These are phyloP conservation scores for Coregonus suidteri DNA, from an alignment of 2,797 vertebrate species.

Conservation along the genomic window DNA sequence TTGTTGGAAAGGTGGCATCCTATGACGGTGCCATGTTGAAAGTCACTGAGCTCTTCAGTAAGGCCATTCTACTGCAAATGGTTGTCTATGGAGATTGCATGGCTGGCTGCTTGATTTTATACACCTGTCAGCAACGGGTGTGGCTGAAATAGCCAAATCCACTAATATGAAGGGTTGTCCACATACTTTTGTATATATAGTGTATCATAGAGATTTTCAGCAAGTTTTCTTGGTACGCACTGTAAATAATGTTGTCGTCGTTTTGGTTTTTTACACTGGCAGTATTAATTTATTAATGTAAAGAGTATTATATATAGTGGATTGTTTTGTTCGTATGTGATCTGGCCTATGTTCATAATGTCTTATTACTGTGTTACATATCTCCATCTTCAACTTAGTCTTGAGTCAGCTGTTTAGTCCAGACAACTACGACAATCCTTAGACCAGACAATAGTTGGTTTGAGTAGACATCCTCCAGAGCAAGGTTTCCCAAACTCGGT, in stretches of 20 bases:
- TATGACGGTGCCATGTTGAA: too few species aligned
- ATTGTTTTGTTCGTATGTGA: constrained; percentile 11
- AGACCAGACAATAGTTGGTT: background rate
- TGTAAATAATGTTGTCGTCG: constrained; percentile 38
- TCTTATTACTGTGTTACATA: constrained; percentile 30
- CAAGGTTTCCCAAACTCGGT: too few species aligned
- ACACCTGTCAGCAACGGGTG: too few species aligned
- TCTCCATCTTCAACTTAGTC: background rate
- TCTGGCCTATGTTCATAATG: constrained; percentile 31
- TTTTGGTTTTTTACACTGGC: constrained; percentile 9
- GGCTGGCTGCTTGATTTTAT: too few species aligned
- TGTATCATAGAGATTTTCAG: constrained; percentile 27
- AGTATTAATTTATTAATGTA: constrained; percentile 48
- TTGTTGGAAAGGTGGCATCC: too few species aligned
- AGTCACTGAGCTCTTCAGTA: too few species aligned
- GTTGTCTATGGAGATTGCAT: too few species aligned
- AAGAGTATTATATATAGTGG: constrained; percentile 53
- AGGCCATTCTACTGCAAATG: too few species aligned
- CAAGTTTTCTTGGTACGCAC: background rate
- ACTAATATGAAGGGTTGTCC: too few species aligned
- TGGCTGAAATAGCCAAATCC: too few species aligned
- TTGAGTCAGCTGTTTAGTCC: background rate
- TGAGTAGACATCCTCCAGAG: background rate
- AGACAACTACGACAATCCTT: background rate
- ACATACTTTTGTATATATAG: too few species aligned